These are phyloP conservation scores for Bombyx mandarina DNA, from an alignment of 1,140 invertebrate species.

Conservation along the genomic window DNA sequence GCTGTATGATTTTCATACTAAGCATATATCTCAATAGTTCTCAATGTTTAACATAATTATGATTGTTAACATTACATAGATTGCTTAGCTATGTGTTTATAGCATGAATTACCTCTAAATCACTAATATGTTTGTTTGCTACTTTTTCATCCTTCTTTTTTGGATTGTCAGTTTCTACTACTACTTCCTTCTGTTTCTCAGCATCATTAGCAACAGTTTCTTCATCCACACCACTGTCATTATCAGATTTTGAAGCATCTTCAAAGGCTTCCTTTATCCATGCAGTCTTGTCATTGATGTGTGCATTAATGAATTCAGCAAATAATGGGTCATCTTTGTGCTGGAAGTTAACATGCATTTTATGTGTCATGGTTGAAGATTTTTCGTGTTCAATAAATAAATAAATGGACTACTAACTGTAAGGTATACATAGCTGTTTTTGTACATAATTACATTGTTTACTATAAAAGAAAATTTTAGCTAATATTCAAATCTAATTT, in stretches of 20 bases:
- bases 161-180: background rate
- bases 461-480: too few species aligned
- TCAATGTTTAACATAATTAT: too few species aligned
- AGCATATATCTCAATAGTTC: too few species aligned
- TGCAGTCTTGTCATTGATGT: conserved; percentile 75
- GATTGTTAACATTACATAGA: too few species aligned
- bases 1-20: too few species aligned
- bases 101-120: conserved; percentile 74
- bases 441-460: too few species aligned
- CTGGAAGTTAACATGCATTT: conserved; percentile 58
- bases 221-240: conserved; percentile 54
- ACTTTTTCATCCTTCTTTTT: conserved; percentile 54
- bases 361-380: background rate
- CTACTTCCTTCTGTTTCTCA: conserved; percentile 1
- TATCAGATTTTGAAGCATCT: conserved; percentile 44
- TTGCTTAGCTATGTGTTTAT: too few species aligned
- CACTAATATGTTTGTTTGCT: conserved; percentile 78
- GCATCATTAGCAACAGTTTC: conserved; percentile 7
- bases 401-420: too few species aligned
- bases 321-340: conserved; percentile 92
- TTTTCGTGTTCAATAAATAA: too few species aligned
- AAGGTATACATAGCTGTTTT: too few species aligned
- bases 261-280: conserved; percentile 81
- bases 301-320: conserved; percentile 88
- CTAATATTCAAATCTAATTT: too few species aligned